These are phyloP conservation scores for Casuarius casuarius DNA, from an alignment of 2,113 vertebrate genomes.

Conservation along the genomic window DNA sequence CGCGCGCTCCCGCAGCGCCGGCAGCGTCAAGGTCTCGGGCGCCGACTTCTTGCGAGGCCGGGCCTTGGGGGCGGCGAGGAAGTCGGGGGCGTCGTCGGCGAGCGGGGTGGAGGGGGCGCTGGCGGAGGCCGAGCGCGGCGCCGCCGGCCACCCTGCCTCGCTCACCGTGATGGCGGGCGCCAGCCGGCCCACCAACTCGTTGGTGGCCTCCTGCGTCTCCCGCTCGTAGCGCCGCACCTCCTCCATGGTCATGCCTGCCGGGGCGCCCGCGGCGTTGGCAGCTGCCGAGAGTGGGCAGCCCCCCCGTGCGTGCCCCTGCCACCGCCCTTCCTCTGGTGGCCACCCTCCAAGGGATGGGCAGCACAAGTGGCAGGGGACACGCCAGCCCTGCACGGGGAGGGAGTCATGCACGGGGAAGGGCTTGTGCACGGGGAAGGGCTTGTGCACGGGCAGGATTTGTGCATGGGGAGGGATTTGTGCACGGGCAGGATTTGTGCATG, in stretches of 20 bases:
- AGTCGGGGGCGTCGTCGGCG: conserved; percentile 72
- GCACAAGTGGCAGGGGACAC: not conserved
- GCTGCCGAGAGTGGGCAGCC: not conserved
- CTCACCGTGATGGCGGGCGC: conserved; percentile 71
- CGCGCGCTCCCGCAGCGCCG: conserved; percentile 54
- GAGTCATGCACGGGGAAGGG: not conserved
- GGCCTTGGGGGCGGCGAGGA: conserved; percentile 73
- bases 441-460: no score
- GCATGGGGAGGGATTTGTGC: no score
- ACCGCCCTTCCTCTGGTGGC: no score
- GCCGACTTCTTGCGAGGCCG: conserved; percentile 75
- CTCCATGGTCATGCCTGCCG: conserved; percentile 78
- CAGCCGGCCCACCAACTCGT: conserved; percentile 75
- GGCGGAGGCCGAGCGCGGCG: conserved; percentile 63
- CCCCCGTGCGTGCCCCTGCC: no score
- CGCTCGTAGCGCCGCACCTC: conserved; percentile 78
- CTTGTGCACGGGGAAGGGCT: not conserved
- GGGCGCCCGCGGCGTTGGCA: conserved; percentile 33
- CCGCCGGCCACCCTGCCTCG: conserved; percentile 29
- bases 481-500: no score
- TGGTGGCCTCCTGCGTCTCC: conserved; percentile 79
- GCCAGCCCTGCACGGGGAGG: not conserved
- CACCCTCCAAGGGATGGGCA: not conserved
- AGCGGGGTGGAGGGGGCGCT: conserved; percentile 74
- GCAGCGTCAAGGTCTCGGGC: conserved; percentile 73